Evolutionary conservation across 2,797 vertebrate genomes (phyloP), one percentile per base, ranked within the genome.

Genomic region (Melanotaenia nigrans): DNA sequence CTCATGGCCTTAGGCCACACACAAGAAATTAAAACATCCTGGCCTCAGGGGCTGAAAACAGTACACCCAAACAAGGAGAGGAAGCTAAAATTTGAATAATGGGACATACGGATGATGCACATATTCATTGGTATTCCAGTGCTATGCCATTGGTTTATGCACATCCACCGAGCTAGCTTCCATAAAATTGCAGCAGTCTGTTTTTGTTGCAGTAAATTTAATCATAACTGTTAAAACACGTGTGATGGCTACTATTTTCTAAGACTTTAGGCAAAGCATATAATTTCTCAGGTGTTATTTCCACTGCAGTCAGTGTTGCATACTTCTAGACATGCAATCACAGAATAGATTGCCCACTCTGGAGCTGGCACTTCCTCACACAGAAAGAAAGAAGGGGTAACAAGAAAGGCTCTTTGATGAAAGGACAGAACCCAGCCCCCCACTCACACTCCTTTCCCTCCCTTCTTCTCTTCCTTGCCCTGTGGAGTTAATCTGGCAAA

Each of bases 401-500:
- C 54, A 75, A 82, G 77, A 87, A 82, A 85, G 83, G 73, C 73
- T 78, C 83, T 92, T 91, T 93, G 90, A 93, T 93, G 89, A 90
- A 88, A 83, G 85, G 74, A 85, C 87, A 80, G 71, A 85, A 82
- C 87, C 88, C 89, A 87, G 84, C 85, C 89, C 85, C 89, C 86
- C 78, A 58, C 85, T 76, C 78, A 1, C 83, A 70, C 84, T 78
- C 74, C 20, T 60, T 81, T 77, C 79, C 80, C 89, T 82, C 84
- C 79, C 86, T 82, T 81, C 62, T 71, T 78, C 68, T 71, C 85
- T 82, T 73, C 81, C 75, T 87, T 88, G 89, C 92, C 92, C 93
- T 90, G 87, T 90, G 86, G 92, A 93, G 92, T 90, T 93, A 90
- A 93, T 93, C 90, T 89, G 89, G 87, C 87, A 90, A 89, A 90